Evolutionary conservation across 2,797 vertebrate species (phyloP), one percentile per base, ranked within the genome.

Genomic region (Chanos chanos): DNA sequence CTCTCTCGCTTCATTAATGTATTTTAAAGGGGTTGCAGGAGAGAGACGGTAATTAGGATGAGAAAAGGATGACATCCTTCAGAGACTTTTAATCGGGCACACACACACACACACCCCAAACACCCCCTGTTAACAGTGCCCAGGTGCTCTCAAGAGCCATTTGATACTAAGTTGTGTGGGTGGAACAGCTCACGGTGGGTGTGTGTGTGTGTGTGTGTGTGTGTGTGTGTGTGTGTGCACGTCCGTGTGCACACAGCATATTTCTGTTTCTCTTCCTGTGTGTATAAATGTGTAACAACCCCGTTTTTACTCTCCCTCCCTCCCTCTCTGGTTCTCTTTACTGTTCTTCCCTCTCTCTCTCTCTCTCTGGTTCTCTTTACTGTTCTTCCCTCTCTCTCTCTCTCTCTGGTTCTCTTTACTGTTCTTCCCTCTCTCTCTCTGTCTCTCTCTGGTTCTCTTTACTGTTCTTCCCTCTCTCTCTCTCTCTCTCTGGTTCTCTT

Each of bases 151-250:
- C 76, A 68, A 84, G 71, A 77, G 76, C 63, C 56, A 67, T 78
- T 75, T 67, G 75, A 72, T 77, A 69, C 71, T 76, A 66, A 41
- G 53, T 76, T 68, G 68, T 72, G 72, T 81, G 72, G 74, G 82
- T 58, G 70, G 77, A 68, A 67, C 57, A 64, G 66, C 66, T 72
- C 36, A 60, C 41, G 49, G 13, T 40, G 18, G 70, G 47, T 48
- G 27, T 36, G 48, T 63, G 36, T 51, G 39, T 34, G 15, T 47
- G 52, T 47, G 81, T 82, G 80, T 78, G 71, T 80, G 61, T 75
- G 73, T 82, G 77, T 65, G 55, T 48, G 50, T 77, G 71, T 77
- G 77, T 82, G 82, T 83, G 77, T 82, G 81, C 77, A 74, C 77
- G 80, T 85, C 76, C 83, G 79, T 83, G 84, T 76, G 80, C 85